Base-by-base conservation (phyloP, 2,113 vertebrate genomes). In the Leptobrachium ailaonicum region DNA sequence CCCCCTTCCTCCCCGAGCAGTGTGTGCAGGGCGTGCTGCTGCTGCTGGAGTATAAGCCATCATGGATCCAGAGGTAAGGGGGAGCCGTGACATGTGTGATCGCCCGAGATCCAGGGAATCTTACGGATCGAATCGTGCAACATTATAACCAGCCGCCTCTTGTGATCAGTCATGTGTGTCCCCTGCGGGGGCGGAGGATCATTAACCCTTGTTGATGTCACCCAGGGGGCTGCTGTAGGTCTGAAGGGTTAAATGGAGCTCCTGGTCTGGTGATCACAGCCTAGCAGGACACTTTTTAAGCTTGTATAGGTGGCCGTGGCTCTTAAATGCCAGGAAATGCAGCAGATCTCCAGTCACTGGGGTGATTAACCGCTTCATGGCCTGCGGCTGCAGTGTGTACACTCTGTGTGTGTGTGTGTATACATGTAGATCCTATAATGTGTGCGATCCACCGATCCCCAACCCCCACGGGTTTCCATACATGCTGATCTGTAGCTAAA, bases 51-150 rank as follows among this genome's bases (percentile, higher is more conserved):
- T 53, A 68, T n/a, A 2, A 80, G 71, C 71, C 71, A 60, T 80
- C 45, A 80, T 80, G 78, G 78, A 80, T 43, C 41, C 50, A 3
- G 77, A 80, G 78, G 78, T 80, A 74, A 74, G 50, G 20, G 32
- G 7, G 4, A 42, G 6, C 41, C 54, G 5, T 50, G 6, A 68
- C 41, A 11, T 60, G 56, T 11, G 56, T 14, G 56, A 60, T 60
- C 56, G 56, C 56, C 13, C 13, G 13, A 12, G 3, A 14, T 50
- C 47, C 8, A 5, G 47, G 8, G 47, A 50, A 5, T 50, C 3
- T 60, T 54, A 54, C 56, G 2, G 3, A 12, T 60, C 9, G 1
- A 60, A 10, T 60, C 56, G 6, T 60, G 2, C 56, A 10, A 14
- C 56, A 2, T 60, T 60, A 60, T 3, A 60, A 12, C 56, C 13